A percentile compares a stretch with the other conserved stretches of the same genome.
These are phyloP conservation scores for Phoxinus dragarum DNA, from an alignment of 2,797 vertebrate genomes.

Conservation along the genomic window DNA sequence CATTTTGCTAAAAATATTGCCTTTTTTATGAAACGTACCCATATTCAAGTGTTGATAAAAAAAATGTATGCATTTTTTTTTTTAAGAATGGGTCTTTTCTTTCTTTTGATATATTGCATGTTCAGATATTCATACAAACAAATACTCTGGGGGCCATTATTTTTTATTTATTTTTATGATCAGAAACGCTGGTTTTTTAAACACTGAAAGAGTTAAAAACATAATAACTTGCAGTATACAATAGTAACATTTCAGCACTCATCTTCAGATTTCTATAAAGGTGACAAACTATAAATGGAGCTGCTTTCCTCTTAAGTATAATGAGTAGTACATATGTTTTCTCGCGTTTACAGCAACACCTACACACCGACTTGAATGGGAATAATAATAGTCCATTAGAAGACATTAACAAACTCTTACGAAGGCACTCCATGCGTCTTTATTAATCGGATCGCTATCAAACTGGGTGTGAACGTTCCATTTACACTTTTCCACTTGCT, in stretches of 20 bases:
- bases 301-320: constrained; percentile 21
- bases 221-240: background rate
- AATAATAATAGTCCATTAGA: constrained; percentile 36
- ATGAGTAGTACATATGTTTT: constrained; percentile 17
- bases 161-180: too few relatives aligned
- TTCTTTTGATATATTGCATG: too few relatives aligned
- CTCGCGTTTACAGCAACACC: constrained; percentile 36
- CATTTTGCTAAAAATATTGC: too few relatives aligned
- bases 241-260: background rate
- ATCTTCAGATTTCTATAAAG: background rate
- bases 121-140: too few relatives aligned
- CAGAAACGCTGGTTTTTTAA: too few relatives aligned
- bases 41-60: too few relatives aligned
- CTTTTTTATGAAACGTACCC: too few relatives aligned
- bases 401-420: constrained; percentile 18
- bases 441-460: background rate
- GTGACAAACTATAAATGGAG: background rate
- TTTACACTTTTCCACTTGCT: background rate
- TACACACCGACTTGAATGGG: constrained; percentile 3
- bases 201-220: background rate
- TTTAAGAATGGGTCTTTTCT: too few relatives aligned
- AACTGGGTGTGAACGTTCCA: background rate
- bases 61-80: too few relatives aligned
- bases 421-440: background rate
- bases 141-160: too few relatives aligned